phyloP scores from a whole-genome alignment of 2,888 invertebrate genomes.

The Cosmia trapezina region DNA sequence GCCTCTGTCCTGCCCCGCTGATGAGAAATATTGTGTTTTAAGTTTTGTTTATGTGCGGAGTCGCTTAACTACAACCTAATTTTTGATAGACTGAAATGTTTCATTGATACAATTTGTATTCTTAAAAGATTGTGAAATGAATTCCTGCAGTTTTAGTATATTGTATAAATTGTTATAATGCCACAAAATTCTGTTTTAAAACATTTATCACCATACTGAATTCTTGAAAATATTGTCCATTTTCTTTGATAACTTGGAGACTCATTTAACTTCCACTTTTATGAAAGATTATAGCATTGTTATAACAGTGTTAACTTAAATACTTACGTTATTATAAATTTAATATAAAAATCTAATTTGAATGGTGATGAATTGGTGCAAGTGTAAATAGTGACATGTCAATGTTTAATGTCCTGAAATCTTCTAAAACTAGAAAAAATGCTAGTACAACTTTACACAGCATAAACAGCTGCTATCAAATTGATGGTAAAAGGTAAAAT shows the following conservation, averaged over 20 bases:
- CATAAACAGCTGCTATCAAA: not conserved
- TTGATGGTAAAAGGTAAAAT: constrained; percentile 15
- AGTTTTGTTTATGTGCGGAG: constrained; percentile 62
- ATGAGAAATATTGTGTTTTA: constrained; percentile 61
- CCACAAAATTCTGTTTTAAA: not conserved
- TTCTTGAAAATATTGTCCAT: not conserved
- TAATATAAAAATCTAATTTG: not conserved
- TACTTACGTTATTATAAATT: not conserved
- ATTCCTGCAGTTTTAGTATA: too few species aligned
- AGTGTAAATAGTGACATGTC: constrained; percentile 60
- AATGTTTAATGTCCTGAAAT: constrained; percentile 26
- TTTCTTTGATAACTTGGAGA: constrained; percentile 1
- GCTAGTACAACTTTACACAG: not conserved
- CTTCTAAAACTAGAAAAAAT: constrained; percentile 11
- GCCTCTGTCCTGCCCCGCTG: constrained; percentile 44
- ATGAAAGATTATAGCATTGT: not conserved
- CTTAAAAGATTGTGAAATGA: not conserved
- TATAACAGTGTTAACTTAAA: not conserved
- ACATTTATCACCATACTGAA: not conserved
- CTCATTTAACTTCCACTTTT: not conserved
- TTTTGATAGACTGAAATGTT: constrained; percentile 4
- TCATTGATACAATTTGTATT: not conserved
- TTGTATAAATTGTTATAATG: constrained; percentile 1
- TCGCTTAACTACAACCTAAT: constrained; percentile 14
- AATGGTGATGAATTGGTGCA: constrained; percentile 30